Evolutionary conservation across 2,113 vertebrate species (phyloP).

Genomic region (Apteryx mantelli): DNA sequence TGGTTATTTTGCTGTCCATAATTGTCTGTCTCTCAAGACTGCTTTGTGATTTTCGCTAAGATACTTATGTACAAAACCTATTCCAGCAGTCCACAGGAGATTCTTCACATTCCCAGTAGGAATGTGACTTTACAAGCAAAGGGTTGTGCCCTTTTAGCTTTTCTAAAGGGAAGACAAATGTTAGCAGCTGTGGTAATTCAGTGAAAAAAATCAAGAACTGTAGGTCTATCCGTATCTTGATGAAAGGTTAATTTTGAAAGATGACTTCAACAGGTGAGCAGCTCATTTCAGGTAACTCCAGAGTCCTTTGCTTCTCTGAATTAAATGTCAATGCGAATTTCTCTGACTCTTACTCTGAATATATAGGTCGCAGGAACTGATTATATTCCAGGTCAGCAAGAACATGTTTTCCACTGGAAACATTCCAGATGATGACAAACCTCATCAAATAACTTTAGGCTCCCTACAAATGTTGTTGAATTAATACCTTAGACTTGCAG

Average conservation of each 20-base stretch:
- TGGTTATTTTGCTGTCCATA: neutral
- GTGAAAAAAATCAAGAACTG: neutral
- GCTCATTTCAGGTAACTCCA: constrained; percentile 27
- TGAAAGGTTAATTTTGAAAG: neutral
- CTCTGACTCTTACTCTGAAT: neutral
- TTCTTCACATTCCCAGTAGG: neutral
- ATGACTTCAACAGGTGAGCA: constrained; percentile 25
- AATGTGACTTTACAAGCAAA: neutral
- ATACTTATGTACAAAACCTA: neutral
- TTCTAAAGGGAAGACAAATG: neutral
- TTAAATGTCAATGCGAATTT: constrained; percentile 22
- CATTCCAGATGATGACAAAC: constrained; percentile 47
- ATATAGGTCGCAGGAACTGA: constrained; percentile 6
- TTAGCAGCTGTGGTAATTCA: neutral
- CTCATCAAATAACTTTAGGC: constrained; percentile 22
- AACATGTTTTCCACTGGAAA: constrained; percentile 55
- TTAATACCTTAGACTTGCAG: neutral
- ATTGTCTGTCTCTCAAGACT: neutral
- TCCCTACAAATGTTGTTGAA: neutral
- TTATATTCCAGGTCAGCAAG: constrained; percentile 53
- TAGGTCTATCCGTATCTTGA: neutral
- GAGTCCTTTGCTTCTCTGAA: constrained; percentile 10
- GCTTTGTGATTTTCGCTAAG: neutral
- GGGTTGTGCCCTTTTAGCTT: neutral
- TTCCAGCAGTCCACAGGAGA: neutral